Evolutionary conservation across 2,888 invertebrate species (phyloP).

Genomic region (Papilio elwesi): DNA sequence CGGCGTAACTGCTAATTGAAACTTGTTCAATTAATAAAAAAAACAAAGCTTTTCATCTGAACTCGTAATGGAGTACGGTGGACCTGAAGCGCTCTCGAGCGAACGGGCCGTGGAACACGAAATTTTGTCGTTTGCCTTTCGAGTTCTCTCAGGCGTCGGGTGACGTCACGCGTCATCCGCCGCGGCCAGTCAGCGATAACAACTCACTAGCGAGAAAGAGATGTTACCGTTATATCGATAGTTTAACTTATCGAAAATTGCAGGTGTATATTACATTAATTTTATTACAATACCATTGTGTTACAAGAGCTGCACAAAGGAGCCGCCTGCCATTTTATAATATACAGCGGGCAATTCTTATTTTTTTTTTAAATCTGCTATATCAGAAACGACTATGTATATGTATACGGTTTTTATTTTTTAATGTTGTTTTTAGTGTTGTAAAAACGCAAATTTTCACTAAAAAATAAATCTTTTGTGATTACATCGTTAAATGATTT

Average conservation of each 20-base stretch:
- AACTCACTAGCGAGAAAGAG: conserved; percentile 28
- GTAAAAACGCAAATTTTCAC: too few relatives aligned
- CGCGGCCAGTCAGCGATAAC: conserved; percentile 41
- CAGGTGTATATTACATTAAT: too few relatives aligned
- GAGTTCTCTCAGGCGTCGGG: conserved; percentile 42
- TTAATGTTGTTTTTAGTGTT: too few relatives aligned
- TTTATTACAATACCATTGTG: too few relatives aligned
- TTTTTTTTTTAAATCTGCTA: too few relatives aligned
- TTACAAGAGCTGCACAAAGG: too few relatives aligned
- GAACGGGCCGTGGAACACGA: conserved; percentile 6
- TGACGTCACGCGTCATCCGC: conserved; percentile 42
- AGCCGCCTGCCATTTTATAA: too few relatives aligned
- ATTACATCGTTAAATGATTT: too few relatives aligned
- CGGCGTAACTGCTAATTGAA: neutral
- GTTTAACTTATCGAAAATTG: neutral
- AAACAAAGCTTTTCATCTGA: neutral
- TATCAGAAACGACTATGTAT: too few relatives aligned
- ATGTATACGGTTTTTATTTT: too few relatives aligned
- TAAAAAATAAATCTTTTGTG: too few relatives aligned
- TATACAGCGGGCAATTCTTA: too few relatives aligned
- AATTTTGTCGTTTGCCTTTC: conserved; percentile 40
- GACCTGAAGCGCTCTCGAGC: conserved; percentile 15
- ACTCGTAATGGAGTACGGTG: neutral
- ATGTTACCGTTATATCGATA: conserved; percentile 14
- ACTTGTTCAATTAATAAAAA: neutral